Percentiles rank a stretch among this genome's conserved stretches.
Conservation (phyloP, 2,888 invertebrate genomes). For the Hartigia nigra region DNA sequence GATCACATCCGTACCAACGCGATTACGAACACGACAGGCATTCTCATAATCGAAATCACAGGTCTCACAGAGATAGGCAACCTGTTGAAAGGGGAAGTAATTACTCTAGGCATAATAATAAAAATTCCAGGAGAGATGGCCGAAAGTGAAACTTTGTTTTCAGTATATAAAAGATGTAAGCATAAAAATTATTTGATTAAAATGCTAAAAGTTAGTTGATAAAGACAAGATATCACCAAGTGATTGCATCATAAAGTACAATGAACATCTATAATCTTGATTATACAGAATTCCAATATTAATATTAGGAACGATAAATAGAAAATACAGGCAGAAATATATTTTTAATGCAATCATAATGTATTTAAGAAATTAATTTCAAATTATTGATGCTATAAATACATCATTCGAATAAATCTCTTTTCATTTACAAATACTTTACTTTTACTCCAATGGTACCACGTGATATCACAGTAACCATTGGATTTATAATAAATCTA, state of each 20-base stretch:
- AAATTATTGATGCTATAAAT: not conserved
- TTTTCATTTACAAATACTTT: not conserved
- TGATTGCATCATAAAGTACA: too few relatives aligned
- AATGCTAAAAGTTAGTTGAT: not conserved
- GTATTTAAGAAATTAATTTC: not conserved
- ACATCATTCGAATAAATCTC: too few relatives aligned
- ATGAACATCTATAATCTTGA: too few relatives aligned
- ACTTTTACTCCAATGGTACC: not conserved
- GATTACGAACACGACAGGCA: slow-evolving; percentile 31
- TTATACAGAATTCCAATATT: too few relatives aligned
- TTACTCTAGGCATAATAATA: slow-evolving; percentile 29
- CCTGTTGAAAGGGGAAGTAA: slow-evolving; percentile 29
- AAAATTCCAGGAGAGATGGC: slow-evolving; percentile 14
- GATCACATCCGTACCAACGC: slow-evolving; percentile 41
- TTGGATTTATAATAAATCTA: not conserved
- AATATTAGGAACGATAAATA: not conserved
- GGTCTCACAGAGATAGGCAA: slow-evolving; percentile 32
- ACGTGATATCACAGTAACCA: not conserved
- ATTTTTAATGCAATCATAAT: not conserved
- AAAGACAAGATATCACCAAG: too few relatives aligned
- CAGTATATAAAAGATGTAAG: not conserved
- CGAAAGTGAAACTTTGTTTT: not conserved
- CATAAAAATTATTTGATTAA: not conserved
- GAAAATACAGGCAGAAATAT: not conserved
- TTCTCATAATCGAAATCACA: slow-evolving; percentile 33